phyloP scores from a whole-genome alignment of 1,140 invertebrate species.

The Ctenoplectra terminalis region DNA sequence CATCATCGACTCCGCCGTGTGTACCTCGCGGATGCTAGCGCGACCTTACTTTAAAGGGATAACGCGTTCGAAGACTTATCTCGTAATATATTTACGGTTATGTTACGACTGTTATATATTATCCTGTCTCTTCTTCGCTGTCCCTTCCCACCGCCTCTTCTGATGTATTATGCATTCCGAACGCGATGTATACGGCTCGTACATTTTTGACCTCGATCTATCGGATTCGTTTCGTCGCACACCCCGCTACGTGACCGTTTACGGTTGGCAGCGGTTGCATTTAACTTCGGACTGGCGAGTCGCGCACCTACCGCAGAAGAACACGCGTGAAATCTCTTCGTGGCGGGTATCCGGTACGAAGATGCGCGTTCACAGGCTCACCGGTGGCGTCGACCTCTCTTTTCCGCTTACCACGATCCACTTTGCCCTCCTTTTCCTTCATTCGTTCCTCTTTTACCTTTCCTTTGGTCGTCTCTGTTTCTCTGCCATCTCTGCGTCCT shows the following conservation, averaged over 20 bases:
- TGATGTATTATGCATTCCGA: conserved; percentile 65
- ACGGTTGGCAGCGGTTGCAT: too few species aligned
- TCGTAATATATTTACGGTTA: conserved; percentile 69
- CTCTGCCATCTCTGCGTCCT: not conserved
- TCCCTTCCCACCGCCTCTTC: not conserved
- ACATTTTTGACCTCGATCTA: conserved; percentile 60
- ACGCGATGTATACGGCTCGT: conserved; percentile 51
- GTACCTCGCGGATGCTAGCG: conserved; percentile 13
- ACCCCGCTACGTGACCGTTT: too few species aligned
- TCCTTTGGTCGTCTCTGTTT: not conserved
- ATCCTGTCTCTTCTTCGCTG: conserved; percentile 3
- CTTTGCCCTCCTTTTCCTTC: not conserved
- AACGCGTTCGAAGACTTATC: conserved; percentile 66
- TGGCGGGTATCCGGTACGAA: not conserved
- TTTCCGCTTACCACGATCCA: not conserved
- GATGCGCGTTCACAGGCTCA: not conserved
- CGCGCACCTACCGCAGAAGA: not conserved
- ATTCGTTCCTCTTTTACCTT: conserved; percentile 6
- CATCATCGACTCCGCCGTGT: conserved; percentile 44
- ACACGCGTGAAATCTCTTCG: conserved; percentile 15
- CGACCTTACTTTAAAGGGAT: conserved; percentile 62
- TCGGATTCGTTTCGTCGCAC: conserved; percentile 10
- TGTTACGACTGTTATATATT: conserved; percentile 64
- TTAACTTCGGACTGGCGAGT: not conserved
- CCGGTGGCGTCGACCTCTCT: conserved; percentile 23